These are phyloP conservation scores for Macrotrachela quadricornifera DNA, from an alignment of 1,140 invertebrate species.

Conservation along the genomic window DNA sequence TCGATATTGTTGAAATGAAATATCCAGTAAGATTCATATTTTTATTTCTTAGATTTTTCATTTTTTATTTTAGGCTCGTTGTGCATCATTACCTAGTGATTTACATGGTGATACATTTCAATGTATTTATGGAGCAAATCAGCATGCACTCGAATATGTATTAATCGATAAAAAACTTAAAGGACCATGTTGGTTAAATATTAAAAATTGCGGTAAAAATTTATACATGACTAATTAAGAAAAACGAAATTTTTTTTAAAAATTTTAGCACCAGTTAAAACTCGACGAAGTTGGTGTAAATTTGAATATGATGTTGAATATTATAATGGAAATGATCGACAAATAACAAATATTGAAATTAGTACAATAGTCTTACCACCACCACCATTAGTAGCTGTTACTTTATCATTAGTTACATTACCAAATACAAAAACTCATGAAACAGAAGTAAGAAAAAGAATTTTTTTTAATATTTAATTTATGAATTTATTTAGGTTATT, in stretches of 20 bases:
- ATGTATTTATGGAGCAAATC: conserved; percentile 64
- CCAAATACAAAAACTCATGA: conserved; percentile 6
- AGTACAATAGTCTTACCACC: conserved; percentile 27
- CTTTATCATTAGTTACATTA: conserved; percentile 17
- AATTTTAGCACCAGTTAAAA: conserved; percentile 20
- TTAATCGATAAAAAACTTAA: conserved; percentile 71
- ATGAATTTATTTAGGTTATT: conserved; percentile 37
- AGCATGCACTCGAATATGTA: conserved; percentile 58
- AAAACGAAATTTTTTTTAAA: not conserved
- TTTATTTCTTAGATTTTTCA: conserved; percentile 12
- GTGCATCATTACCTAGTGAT: conserved; percentile 34
- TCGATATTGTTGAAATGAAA: not conserved
- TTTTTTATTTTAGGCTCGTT: conserved; percentile 17
- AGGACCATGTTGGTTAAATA: conserved; percentile 82
- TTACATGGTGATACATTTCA: conserved; percentile 51
- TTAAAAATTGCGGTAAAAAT: conserved; percentile 41
- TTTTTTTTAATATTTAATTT: conserved; percentile 1
- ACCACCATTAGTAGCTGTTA: conserved; percentile 54
- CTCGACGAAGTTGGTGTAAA: conserved; percentile 63
- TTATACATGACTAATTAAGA: conserved; percentile 22
- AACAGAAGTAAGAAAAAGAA: not conserved
- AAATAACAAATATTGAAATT: conserved; percentile 21
- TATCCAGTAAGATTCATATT: not conserved
- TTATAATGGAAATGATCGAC: conserved; percentile 27
- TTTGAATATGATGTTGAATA: conserved; percentile 35